Conservation (phyloP, 2,888 invertebrate species). For the Diabrotica balteata region DNA sequence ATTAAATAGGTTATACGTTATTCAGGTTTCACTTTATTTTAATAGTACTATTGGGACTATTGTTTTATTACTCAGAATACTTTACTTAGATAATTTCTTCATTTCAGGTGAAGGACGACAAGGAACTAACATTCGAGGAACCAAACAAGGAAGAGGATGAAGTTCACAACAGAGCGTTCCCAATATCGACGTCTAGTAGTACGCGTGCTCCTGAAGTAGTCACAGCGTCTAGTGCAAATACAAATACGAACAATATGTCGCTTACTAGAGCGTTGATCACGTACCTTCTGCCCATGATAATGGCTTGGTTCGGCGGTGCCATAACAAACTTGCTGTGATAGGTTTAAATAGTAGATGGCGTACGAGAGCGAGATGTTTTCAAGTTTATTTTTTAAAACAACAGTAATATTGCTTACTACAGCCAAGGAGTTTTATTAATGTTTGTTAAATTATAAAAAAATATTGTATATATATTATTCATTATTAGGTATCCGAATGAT, state of each 20-base stretch:
- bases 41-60: too few relatives aligned
- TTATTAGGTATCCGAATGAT: too few relatives aligned
- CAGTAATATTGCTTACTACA: neutral
- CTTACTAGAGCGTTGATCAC: constrained; percentile 72
- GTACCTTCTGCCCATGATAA: constrained; percentile 81
- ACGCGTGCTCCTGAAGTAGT: constrained; percentile 47
- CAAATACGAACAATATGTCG: constrained; percentile 49
- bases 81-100: neutral
- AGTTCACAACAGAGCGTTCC: constrained; percentile 20
- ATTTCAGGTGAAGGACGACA: constrained; percentile 27
- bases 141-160: constrained; percentile 29
- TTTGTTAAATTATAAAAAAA: neutral
- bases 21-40: too few relatives aligned
- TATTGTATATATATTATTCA: too few relatives aligned
- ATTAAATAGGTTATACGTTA: too few relatives aligned
- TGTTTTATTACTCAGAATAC: too few relatives aligned
- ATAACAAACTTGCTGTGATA: constrained; percentile 84
- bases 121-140: constrained; percentile 25
- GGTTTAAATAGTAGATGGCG: constrained; percentile 40
- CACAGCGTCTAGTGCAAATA: constrained; percentile 18
- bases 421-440: neutral
- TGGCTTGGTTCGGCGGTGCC: constrained; percentile 86
- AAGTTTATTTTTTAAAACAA: too few relatives aligned
- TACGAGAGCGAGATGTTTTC: constrained; percentile 20
- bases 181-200: constrained; percentile 40